phyloP scores from a whole-genome alignment of 2,797 vertebrate genomes.

The Acrossocheilus fasciatus region DNA sequence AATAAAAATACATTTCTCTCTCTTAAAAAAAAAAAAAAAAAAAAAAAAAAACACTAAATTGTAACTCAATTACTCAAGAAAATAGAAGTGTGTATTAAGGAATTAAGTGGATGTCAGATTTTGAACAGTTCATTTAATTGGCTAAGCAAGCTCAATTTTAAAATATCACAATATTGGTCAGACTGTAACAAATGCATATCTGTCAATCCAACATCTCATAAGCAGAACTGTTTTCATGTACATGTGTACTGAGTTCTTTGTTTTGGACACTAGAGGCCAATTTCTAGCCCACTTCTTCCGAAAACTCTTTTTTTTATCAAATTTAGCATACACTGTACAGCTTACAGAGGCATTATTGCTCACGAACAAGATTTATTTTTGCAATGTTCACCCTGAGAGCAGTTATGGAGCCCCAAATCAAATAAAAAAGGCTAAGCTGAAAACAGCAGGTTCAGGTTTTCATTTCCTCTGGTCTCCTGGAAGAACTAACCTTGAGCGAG shows the following conservation, averaged over 20 bases:
- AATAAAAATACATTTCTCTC: neutral
- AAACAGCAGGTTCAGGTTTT: neutral
- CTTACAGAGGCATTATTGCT: slow-evolving; percentile 12
- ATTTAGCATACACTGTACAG: neutral
- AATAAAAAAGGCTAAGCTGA: slow-evolving; percentile 12
- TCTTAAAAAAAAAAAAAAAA: neutral
- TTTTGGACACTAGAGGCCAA: neutral
- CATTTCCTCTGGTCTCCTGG: neutral
- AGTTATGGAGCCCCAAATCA: neutral
- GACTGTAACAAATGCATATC: neutral
- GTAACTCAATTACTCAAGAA: neutral
- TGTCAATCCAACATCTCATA: neutral
- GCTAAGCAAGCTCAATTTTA: neutral
- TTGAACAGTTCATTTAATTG: neutral
- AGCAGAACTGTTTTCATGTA: neutral
- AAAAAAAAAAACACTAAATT: neutral
- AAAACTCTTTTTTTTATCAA: neutral
- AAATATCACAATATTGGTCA: neutral
- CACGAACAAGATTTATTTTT: neutral
- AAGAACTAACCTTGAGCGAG: slow-evolving; percentile 77
- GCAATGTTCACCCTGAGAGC: neutral
- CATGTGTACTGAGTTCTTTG: neutral
- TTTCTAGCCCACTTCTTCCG: neutral
- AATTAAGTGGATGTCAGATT: neutral
- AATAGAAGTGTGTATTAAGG: neutral